Evolutionary conservation across 2,888 invertebrate genomes (phyloP).

Genomic region (Chouioia cunea): DNA sequence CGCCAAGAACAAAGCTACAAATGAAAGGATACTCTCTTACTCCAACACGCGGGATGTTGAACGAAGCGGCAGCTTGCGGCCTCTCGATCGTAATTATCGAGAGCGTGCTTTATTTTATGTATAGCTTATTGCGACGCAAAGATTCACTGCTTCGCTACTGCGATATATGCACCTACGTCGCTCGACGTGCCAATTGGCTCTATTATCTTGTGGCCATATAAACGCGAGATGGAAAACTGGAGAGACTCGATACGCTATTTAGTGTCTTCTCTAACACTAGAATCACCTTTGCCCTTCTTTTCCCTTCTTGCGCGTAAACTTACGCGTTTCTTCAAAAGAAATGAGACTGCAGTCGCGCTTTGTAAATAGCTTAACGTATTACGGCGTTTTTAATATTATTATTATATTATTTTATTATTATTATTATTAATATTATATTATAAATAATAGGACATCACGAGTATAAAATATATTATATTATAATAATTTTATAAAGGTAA

Average conservation of each 20-base stretch:
- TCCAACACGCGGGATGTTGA: no score
- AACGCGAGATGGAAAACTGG: no score
- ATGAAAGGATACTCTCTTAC: no score
- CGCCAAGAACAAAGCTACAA: neutral
- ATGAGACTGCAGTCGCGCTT: conserved; percentile 66
- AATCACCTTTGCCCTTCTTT: neutral
- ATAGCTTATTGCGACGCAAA: no score
- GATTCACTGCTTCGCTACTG: neutral
- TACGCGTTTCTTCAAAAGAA: conserved; percentile 46
- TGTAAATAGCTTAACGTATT: conserved; percentile 65
- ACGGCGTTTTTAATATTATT: conserved; percentile 62
- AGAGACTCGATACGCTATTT: neutral
- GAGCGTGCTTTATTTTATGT: conserved; percentile 23
- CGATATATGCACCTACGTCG: neutral
- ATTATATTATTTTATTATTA: conserved; percentile 56
- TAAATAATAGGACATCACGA: conserved; percentile 41
- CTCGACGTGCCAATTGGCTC: neutral
- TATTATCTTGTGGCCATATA: neutral
- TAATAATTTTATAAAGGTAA: conserved; percentile 39
- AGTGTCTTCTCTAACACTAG: neutral
- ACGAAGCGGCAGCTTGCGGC: conserved; percentile 49
- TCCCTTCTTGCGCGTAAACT: conserved; percentile 1
- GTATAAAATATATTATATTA: conserved; percentile 40
- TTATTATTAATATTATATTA: conserved; percentile 54
- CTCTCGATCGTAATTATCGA: conserved; percentile 49